These are phyloP conservation scores for Bubalus kerabau DNA, from an alignment of 2,113 vertebrate genomes.

Conservation along the genomic window DNA sequence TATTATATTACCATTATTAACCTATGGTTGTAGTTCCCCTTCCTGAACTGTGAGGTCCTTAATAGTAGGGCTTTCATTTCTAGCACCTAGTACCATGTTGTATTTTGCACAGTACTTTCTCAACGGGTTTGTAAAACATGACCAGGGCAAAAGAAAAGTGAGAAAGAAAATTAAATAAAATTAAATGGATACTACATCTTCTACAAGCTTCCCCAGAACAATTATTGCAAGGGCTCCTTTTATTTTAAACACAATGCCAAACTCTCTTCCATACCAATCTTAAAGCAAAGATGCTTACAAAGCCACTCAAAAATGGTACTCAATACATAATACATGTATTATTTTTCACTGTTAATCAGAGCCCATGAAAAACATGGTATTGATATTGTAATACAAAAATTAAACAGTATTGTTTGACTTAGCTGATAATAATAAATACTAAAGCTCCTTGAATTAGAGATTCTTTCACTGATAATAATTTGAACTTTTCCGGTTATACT, in stretches of 20 bases:
- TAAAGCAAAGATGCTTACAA: background rate
- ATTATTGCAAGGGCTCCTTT: background rate
- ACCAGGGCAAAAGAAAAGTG: background rate
- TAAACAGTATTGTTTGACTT: background rate
- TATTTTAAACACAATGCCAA: background rate
- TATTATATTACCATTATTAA: background rate
- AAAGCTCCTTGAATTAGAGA: background rate
- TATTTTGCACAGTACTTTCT: background rate
- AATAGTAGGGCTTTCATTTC: background rate
- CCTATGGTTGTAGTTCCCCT: background rate
- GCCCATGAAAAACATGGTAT: background rate
- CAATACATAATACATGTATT: background rate
- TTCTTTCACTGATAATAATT: conserved; percentile 5
- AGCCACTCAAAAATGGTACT: background rate
- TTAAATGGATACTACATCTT: background rate
- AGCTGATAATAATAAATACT: background rate
- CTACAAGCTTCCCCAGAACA: background rate
- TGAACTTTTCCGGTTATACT: conserved; percentile 28
- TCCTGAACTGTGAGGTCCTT: background rate
- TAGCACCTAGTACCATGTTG: background rate
- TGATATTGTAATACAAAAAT: background rate
- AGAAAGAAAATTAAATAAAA: background rate
- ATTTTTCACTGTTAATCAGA: conserved; percentile 43
- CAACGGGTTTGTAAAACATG: background rate
- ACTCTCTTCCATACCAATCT: background rate